Evolutionary conservation across 2,113 vertebrate species (phyloP), one percentile per base, ranked within the genome.

Genomic region (Laterallus jamaicensis): DNA sequence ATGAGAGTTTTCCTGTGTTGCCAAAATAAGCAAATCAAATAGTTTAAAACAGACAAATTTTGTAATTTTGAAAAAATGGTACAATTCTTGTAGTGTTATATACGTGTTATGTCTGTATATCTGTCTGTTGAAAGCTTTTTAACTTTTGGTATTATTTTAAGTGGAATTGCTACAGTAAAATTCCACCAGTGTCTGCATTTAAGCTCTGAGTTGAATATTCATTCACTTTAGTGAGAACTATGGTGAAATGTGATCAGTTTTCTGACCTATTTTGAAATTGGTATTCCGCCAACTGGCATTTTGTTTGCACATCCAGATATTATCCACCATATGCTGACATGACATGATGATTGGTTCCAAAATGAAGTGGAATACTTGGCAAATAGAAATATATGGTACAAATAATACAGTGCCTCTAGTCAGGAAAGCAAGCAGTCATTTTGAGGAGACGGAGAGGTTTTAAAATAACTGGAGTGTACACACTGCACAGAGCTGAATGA

Each of bases 281-380:
- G 93, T 94, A 91, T 89, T 91, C 92, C 0, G 96, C 96, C 96
- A 97, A 97, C 88, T 95, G 91, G 96, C 88, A 93, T 96, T 97
- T 96, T 96, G 94, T 96, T 96, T 96, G 95, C 88, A 96, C 95
- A 96, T 96, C 88, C 96, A 96, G 95, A 95, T 96, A 96, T 96
- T 97, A 96, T 94, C 90, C 91, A 96, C 93, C 96, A 96, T 95
- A 96, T 95, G 95, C 93, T 97, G 96, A 96, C 95, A 96, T 94
- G 96, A 94, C 95, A 95, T 91, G 92, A 96, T 94, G 95, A 97
- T 94, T 96, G 95, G 93, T 96, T 96, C 96, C 96, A 96, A 96
- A 97, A 96, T 93, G 81, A 96, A 94, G 92, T 91, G 62, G 80
- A 96, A 96, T 94, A 94, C 86, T 95, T 96, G 93, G 93, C 96